Base-by-base conservation (phyloP, 2,113 vertebrate species). In the Cervus canadensis region DNA sequence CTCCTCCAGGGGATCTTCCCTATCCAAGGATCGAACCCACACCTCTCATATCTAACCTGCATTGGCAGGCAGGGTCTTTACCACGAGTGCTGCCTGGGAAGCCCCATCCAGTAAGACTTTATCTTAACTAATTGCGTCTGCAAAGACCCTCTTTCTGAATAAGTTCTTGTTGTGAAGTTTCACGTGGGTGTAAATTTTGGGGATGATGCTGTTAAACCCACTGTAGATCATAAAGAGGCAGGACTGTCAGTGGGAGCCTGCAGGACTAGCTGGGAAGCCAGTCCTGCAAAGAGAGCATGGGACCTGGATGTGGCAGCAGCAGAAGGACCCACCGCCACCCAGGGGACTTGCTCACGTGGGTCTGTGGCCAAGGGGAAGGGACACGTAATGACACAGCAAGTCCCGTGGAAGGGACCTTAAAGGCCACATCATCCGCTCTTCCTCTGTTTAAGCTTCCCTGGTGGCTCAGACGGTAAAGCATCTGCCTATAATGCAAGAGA, bases 281-380 rank as follows among this genome's bases (percentile, higher is more conserved):
- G 19, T 19, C 33, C 36, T 48, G 23, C 12, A 10, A 33, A 81
- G 30, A 33, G 43, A 45, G 62, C 50, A 9, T 17, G 52, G 30
- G 21, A 28, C 17, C 6, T 17, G 21, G n/a, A 54, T 43, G 43
- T 11, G 45, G 57, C 21, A 14, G 36, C 14, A 21, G 76, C 17
- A 50, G 21, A 28, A 36, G 28, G 33, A 16, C 11, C 33, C 59
- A 11, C n/a, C 0, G 0, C 30, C 54, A 62, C 8, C 25, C 7
- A 15, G 33, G 45, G 48, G 84, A 89, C 74, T 52, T 62, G 71
- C 23, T 30, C 12, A 1, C 0, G 4, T 6, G 50, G 33, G 2
- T 14, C 48, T 67, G 19, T 60, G 25, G 12, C 60, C 30, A 15
- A 3, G 5, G 5, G 0, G 45, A 23, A 40, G 13, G 19, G 11